Evolutionary conservation across 2,888 invertebrate species (phyloP).

Genomic region (Rotaria magnacalcarata): DNA sequence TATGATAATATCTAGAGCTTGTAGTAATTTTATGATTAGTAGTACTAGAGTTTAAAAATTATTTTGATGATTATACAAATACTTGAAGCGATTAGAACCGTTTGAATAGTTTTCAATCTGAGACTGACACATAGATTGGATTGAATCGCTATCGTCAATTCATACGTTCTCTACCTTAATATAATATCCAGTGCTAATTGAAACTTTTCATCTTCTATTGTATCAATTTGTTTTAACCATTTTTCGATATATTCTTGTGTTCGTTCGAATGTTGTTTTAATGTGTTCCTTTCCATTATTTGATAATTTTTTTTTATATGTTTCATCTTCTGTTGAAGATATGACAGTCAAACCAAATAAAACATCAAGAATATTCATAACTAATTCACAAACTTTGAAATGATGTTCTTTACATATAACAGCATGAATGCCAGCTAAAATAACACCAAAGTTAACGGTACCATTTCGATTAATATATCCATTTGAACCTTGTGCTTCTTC

Average conservation of each 20-base stretch:
- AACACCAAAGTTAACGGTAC: constrained; percentile 43
- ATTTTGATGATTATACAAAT: no score
- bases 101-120: no score
- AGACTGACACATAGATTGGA: no score
- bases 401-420: constrained; percentile 44
- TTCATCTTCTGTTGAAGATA: constrained; percentile 25
- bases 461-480: constrained; percentile 41
- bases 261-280: not conserved
- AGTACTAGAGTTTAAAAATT: no score
- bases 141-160: no score
- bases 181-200: constrained; percentile 43
- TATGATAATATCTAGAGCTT: no score
- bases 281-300: not conserved
- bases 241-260: not conserved
- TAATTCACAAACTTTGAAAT: constrained; percentile 42
- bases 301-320: not conserved
- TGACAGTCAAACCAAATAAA: constrained; percentile 40
- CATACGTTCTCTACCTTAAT: not conserved
- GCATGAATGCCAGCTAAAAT: constrained; percentile 42
- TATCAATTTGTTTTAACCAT: constrained; percentile 41
- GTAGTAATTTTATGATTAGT: no score
- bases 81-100: no score
- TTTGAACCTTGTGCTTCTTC: constrained; percentile 40
- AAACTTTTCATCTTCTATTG: constrained; percentile 41
- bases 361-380: constrained; percentile 43